These are phyloP conservation scores for Syngnathus scovelli DNA, from an alignment of 2,113 vertebrate genomes.

Conservation along the genomic window DNA sequence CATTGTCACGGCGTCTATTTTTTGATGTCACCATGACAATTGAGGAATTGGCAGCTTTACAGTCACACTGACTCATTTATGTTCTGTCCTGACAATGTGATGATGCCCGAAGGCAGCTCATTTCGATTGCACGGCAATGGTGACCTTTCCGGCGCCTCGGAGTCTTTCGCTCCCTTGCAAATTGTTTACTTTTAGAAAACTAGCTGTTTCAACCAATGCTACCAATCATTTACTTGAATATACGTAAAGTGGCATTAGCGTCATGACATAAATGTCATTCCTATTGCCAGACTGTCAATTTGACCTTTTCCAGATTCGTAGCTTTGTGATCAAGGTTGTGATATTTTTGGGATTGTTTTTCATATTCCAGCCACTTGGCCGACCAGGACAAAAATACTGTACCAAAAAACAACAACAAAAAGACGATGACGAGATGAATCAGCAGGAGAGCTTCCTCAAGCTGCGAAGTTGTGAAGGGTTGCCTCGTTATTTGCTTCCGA, in stretches of 20 bases:
- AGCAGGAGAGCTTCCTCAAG: slow-evolving; percentile 52
- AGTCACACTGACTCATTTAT: slow-evolving; percentile 2
- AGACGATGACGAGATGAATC: slow-evolving; percentile 48
- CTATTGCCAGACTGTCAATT: too few species aligned
- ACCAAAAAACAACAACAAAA: slow-evolving; percentile 57
- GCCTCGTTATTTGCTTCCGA: background rate
- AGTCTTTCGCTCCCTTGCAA: too few species aligned
- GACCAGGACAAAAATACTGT: slow-evolving; percentile 42
- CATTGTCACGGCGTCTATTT: background rate
- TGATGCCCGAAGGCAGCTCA: slow-evolving; percentile 12
- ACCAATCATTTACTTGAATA: too few species aligned
- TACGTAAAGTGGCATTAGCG: too few species aligned
- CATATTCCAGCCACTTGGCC: slow-evolving; percentile 49
- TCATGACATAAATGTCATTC: too few species aligned
- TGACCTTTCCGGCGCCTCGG: background rate
- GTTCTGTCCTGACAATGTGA: slow-evolving; percentile 17
- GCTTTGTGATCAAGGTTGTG: too few species aligned
- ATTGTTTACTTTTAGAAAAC: too few species aligned
- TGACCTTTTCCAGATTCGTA: too few species aligned
- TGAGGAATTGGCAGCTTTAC: slow-evolving; percentile 16
- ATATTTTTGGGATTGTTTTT: slow-evolving; percentile 33
- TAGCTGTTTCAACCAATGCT: too few species aligned
- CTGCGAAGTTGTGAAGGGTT: slow-evolving; percentile 38
- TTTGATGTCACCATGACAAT: slow-evolving; percentile 4
- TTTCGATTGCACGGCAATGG: slow-evolving; percentile 1